Base-by-base conservation (phyloP, 2,888 invertebrate genomes). In the Ypsolopha scabrella region DNA sequence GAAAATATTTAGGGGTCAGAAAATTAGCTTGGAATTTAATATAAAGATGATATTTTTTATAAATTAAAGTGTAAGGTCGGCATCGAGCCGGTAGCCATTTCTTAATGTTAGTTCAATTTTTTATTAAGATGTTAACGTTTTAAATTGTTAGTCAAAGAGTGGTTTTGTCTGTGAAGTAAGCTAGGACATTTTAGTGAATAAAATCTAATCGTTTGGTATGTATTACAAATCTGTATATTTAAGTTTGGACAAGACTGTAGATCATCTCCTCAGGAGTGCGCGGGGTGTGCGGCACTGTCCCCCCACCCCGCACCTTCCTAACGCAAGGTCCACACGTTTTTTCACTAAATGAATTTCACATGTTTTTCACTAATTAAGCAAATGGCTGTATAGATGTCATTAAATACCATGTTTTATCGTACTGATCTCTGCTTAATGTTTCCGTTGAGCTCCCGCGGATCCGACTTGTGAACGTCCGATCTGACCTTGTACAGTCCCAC, bases 31-130 rank as follows among this genome's bases (percentile, higher is more conserved):
- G 13, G 24, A 43, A 43, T 43, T 43, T 43, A 43, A 24, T 34
- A 2, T 13, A 35, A 35, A 36, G 10, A 33, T 33, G 36, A 38
- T 35, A 49, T 49, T 54, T 52, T 51, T 54, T 53, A 50, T 41
- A 51, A 39, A 44, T 33, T 51, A 51, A 52, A 51, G 44, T 46
- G 41, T 37, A 41, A 36, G 11, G 49, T 49, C 52, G 33, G 13
- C 13, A 14, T 11, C 38, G 7, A 38, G 56, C 58, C 60, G 62
- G 58, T 54, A 59, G 66, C 65, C 66, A 64, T 66, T 58, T 54
- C 55, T 61, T 60, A 56, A 60, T 58, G 47, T 65, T 66, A 68
- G 68, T 62, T 60, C 60, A 61, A 57, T 62, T 58, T 58, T 57
- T 34, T 43, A 36, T 61, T 60, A 47, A 58, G 24, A 24, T 24